Base-by-base conservation (phyloP, 2,888 invertebrate genomes). In the Andrena hattorfiana region DNA sequence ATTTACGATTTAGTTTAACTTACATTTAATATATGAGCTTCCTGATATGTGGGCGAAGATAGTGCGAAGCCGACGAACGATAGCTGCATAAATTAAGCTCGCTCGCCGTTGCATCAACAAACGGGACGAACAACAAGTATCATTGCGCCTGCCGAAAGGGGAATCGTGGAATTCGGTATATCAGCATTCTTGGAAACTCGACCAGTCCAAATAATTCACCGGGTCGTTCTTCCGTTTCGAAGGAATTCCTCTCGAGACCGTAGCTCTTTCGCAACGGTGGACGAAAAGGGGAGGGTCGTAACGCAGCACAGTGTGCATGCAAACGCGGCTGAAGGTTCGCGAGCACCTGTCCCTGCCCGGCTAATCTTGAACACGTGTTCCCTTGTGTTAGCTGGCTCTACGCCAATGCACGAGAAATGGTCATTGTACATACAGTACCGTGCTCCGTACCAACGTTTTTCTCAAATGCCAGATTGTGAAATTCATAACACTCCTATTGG, bases 341-440 rank as follows among this genome's bases (percentile, higher is more conserved):
- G 84, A 88, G 86, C 93, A 93, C 93, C 93, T 93, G 93, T 93
- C 93, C 91, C 87, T 76, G 73, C 87, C 23, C 89, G 89, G 92
- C 92, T 93, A 93, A 93, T 93, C 93, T 93, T 90, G 92, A 91
- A 93, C 93, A 93, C 92, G 92, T 93, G 93, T 93, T 92, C 91
- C 92, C 90, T 90, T 91, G 89, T 91, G 90, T 88, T 89, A 74
- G 87, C 89, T 92, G 92, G 92, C 91, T 73, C 78, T 48, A 63
- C 85, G 92, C 92, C 92, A 92, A 89, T 81, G 84, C 77, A 77
- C 82, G 66, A 82, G 86, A 85, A 85, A 89, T 88, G 88, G 89
- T 84, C 89, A 89, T 89, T 87, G 88, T 87, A 83, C 77, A 77
- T 87, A 84, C 77, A 77, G 77, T 83, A 88, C 85, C 80, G 67